Base-by-base conservation (phyloP, 2,797 vertebrate genomes). In the Gallinago solitaria region DNA sequence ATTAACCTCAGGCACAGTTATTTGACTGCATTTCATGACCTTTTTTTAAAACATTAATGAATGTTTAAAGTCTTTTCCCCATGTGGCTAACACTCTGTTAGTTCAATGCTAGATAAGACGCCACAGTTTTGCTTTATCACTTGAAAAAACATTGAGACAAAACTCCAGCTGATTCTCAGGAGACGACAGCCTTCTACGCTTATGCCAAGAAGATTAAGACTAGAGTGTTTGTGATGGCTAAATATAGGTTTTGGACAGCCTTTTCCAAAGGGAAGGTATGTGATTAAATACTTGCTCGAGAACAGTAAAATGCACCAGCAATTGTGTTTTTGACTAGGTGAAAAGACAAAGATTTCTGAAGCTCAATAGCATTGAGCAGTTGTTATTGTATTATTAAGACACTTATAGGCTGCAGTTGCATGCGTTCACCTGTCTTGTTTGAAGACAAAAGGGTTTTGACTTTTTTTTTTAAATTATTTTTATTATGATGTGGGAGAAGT, bases 161-260 rank as follows among this genome's bases (percentile, higher is more conserved):
- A 95, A 84, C 92, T 95, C 93, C 73, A 96, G 60, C 65, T 73
- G 74, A 79, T 92, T 97, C 97, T 96, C 94, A 39, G 88, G 97
- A 98, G 97, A 97, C 83, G 92, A 93, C 87, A 96, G 87, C 75
- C 61, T 94, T 95, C 90, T 89, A 90, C 25, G 0, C 86, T 95
- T 76, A 92, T 94, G 96, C 97, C 96, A 97, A 94, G 87, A 97
- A 96, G 92, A 98, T 96, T 97, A 97, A 96, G 85, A 74, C 74
- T 85, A 90, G 63, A 0, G 0, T 85, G 53, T 93, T 96, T 96
- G 70, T 93, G 73, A 93, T 87, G 93, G 93, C 87, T 97, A 93
- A 93, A 87, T 91, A 80, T 75, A 96, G 96, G 87, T 63, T 68
- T 88, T 19, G 37, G 73, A 60, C 48, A 59, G 85, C 12, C 43